Evolutionary conservation across 2,113 vertebrate genomes (phyloP), one percentile per base, ranked within the genome.

Genomic region (Morone chrysops): DNA sequence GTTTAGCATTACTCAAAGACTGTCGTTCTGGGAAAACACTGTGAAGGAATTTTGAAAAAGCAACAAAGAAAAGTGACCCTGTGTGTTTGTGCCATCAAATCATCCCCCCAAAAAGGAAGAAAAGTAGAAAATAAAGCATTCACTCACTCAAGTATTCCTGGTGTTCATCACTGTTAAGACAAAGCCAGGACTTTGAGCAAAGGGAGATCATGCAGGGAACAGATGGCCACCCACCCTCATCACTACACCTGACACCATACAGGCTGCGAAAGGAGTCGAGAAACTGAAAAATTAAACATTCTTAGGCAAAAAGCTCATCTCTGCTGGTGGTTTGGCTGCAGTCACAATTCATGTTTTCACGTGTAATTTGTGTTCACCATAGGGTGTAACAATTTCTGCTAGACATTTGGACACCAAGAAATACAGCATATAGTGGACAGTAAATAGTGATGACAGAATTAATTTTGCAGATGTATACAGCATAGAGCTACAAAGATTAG

Each of bases 191-290:
- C 70, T 69, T 77, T 80, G 48, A 80, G 75, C 36, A 76, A 73
- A 68, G 69, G 22, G 69, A 60, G 59, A 43, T 80, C 50, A 78
- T 57, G 75, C 71, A 74, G 78, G 41, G 62, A 86, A 75, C 80
- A 87, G 85, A 86, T 81, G 81, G 53, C 36, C 57, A 54, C 68
- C 67, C 69, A 66, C 66, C 67, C 59, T 82, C 63, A 56, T 25
- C 60, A 56, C 63, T 43, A 70, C 60, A 83, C 87, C 87, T 81
- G 60, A 74, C 59, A 72, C 65, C 25, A 8, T 22, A 12, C 53
- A 48, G 50, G 50, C 43, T 71, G 62, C 43, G 40, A 59, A 71
- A 3, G 48, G 69, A 75, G 71, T 50, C 48, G 16, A 31, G 63
- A 45, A 83, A 74, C 4, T 80, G 7, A 60, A 48, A 31, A 31